Conservation (phyloP, 1,140 invertebrate genomes). For the Cepaea nemoralis region DNA sequence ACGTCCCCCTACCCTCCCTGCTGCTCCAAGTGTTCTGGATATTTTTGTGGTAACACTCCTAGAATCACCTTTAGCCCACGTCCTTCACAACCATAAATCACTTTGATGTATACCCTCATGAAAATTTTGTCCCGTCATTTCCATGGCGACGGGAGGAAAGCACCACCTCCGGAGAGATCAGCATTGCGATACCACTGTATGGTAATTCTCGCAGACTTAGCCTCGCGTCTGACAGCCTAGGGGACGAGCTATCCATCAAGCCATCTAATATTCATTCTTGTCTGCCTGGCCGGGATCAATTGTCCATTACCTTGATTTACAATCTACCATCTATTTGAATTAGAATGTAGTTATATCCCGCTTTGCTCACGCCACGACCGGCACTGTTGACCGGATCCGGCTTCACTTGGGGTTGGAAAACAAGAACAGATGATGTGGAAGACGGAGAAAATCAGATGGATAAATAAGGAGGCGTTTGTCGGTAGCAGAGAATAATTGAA, state of each 20-base stretch:
- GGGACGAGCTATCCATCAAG: conserved; percentile 38
- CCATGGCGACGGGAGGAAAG: conserved; percentile 26
- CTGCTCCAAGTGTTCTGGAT: not conserved
- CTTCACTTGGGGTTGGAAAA: not conserved
- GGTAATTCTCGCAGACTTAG: conserved; percentile 21
- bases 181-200: not conserved
- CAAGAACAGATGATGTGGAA: not conserved
- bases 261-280: conserved; percentile 43
- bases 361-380: not conserved
- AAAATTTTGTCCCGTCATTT: conserved; percentile 36
- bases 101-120: conserved; percentile 33
- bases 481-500: not conserved
- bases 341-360: conserved; percentile 29
- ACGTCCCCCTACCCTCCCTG: not conserved
- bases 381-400: not conserved
- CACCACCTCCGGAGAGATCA: conserved; percentile 10
- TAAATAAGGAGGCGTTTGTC: not conserved
- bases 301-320: conserved; percentile 42
- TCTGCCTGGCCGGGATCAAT: conserved; percentile 36
- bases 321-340: conserved; percentile 40
- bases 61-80: not conserved
- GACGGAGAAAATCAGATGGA: not conserved
- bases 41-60: not conserved
- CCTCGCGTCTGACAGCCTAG: conserved; percentile 4
- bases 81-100: conserved; percentile 25